Evolutionary conservation across 2,888 invertebrate species (phyloP).

Genomic region (Eupelmus urozonus): DNA sequence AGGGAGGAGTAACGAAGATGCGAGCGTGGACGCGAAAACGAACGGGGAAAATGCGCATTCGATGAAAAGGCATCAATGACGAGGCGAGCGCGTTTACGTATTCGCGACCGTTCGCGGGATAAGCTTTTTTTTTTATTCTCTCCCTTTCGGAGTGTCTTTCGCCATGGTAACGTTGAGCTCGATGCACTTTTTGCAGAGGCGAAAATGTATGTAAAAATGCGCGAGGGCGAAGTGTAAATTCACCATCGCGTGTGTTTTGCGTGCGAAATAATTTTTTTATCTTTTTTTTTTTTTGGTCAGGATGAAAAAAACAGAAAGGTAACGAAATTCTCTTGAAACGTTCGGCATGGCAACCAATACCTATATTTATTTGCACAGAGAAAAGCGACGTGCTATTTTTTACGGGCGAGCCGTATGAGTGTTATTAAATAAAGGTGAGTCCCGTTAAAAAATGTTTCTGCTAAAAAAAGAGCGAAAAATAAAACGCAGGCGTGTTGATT

Average conservation of each 20-base stretch:
- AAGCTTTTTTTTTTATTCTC: background rate
- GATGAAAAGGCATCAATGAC: constrained; percentile 45
- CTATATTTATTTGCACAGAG: constrained; percentile 32
- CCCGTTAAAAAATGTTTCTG: background rate
- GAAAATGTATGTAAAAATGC: background rate
- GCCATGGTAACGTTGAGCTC: constrained; percentile 42
- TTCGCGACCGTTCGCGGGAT: constrained; percentile 45
- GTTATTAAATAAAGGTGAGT: background rate
- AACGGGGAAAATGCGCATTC: constrained; percentile 9
- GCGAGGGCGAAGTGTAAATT: background rate
- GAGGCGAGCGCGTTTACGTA: constrained; percentile 58
- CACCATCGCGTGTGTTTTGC: constrained; percentile 22
- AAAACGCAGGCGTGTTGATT: background rate
- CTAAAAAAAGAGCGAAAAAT: background rate
- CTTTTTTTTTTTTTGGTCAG: background rate
- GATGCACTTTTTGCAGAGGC: background rate
- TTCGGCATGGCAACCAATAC: constrained; percentile 6
- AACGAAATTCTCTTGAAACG: background rate
- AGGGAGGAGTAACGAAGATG: background rate
- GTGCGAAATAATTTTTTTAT: constrained; percentile 36
- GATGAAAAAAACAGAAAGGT: background rate
- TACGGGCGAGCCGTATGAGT: background rate
- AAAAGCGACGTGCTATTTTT: constrained; percentile 10
- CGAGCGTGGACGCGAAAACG: background rate
- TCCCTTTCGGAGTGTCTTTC: constrained; percentile 26